These are phyloP conservation scores for Paedocypris micromegethes DNA, from an alignment of 2,797 vertebrate species.

Conservation along the genomic window DNA sequence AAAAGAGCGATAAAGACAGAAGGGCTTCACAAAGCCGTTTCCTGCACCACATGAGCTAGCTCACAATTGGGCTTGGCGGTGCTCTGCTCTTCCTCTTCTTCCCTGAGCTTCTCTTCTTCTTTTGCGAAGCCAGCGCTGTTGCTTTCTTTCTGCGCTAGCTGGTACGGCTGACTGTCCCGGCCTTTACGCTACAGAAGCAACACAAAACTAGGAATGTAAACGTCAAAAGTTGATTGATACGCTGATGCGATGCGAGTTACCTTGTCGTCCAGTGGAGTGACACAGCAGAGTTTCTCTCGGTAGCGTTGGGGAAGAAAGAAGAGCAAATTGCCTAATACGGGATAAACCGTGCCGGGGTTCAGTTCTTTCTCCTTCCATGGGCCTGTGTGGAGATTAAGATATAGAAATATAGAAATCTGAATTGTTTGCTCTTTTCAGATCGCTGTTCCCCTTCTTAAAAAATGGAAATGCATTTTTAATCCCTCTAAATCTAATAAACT, in stretches of 20 bases:
- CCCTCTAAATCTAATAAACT: too few species aligned
- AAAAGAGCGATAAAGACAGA: too few species aligned
- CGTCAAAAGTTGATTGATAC: too few species aligned
- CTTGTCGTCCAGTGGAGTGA: slow-evolving; percentile 62
- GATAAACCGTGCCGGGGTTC: slow-evolving; percentile 81
- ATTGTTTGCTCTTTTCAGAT: too few species aligned
- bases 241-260: slow-evolving; percentile 51
- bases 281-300: slow-evolving; percentile 70
- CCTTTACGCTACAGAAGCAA: slow-evolving; percentile 52
- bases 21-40: slow-evolving; percentile 65
- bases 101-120: slow-evolving; percentile 55
- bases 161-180: slow-evolving; percentile 50
- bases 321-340: slow-evolving; percentile 75
- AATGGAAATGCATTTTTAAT: too few species aligned
- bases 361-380: slow-evolving; percentile 72
- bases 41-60: slow-evolving; percentile 54
- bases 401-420: neutral
- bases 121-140: slow-evolving; percentile 51
- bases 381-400: slow-evolving; percentile 55
- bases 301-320: slow-evolving; percentile 79
- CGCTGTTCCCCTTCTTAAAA: too few species aligned
- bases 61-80: slow-evolving; percentile 37
- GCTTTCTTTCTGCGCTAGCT: slow-evolving; percentile 58
- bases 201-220: neutral
- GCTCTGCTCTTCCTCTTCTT: slow-evolving; percentile 34